Percentiles rank a stretch among this genome's conserved stretches.
Conservation (phyloP, 1,140 invertebrate genomes). For the Cyclina sinensis region DNA sequence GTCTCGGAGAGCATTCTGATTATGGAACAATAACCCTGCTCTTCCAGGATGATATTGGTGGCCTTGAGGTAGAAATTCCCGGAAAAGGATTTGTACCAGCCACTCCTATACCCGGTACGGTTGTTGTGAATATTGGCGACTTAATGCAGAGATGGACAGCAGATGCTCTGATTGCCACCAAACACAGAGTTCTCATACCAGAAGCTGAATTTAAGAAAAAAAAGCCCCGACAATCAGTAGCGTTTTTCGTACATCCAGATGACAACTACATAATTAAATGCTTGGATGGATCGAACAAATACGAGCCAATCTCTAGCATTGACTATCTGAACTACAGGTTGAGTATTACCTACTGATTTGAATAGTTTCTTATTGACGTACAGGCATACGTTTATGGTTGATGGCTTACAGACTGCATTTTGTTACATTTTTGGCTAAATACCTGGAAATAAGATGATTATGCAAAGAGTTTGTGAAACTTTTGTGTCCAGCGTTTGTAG, state of each 20-base stretch:
- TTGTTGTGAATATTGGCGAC: constrained; percentile 72
- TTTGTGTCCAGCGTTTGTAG: too few relatives aligned
- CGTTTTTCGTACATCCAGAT: constrained; percentile 93
- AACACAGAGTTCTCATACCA: constrained; percentile 92
- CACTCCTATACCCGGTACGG: constrained; percentile 56
- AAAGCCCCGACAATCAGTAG: constrained; percentile 91
- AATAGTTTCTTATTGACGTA: neutral
- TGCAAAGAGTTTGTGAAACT: too few relatives aligned
- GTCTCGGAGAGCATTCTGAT: constrained; percentile 92
- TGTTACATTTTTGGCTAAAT: too few relatives aligned
- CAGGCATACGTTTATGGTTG: too few relatives aligned
- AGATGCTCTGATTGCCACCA: constrained; percentile 73
- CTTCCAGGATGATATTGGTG: constrained; percentile 89
- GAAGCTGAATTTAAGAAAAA: constrained; percentile 89
- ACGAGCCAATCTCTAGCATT: constrained; percentile 74
- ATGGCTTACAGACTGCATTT: too few relatives aligned
- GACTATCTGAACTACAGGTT: constrained; percentile 74
- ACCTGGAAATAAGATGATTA: too few relatives aligned
- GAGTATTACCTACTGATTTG: constrained; percentile 17
- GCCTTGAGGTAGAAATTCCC: constrained; percentile 83
- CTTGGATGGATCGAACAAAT: constrained; percentile 85
- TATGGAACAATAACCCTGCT: constrained; percentile 92
- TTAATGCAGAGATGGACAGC: constrained; percentile 72
- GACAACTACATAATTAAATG: constrained; percentile 88
- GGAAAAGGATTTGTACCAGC: constrained; percentile 66